Evolutionary conservation across 2,113 vertebrate genomes (phyloP).

Genomic region (Bambusicola thoracicus): DNA sequence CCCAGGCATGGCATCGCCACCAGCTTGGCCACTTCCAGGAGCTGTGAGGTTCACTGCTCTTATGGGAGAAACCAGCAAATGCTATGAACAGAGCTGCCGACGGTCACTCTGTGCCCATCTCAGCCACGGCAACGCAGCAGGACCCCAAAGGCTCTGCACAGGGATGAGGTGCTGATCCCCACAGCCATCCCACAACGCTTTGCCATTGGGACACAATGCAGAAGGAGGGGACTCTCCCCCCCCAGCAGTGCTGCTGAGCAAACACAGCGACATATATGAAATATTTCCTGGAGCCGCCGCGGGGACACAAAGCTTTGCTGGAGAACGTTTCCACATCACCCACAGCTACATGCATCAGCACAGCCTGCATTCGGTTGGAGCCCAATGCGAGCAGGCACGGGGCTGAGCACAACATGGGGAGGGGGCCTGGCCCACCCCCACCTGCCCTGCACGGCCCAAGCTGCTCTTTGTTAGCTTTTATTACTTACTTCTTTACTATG

Average conservation of each 20-base stretch:
- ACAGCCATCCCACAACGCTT: neutral
- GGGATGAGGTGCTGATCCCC: neutral
- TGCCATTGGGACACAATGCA: neutral
- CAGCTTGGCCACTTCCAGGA: neutral
- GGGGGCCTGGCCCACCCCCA: accelerated
- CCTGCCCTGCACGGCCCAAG: neutral
- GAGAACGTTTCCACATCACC: constrained; percentile 33
- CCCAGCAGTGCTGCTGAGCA: neutral
- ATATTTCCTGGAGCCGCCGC: neutral
- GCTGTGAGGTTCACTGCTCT: neutral
- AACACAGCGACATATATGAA: neutral
- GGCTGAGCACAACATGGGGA: accelerated
- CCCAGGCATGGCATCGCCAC: accelerated
- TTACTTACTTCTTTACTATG: neutral
- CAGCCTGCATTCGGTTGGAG: constrained; percentile 16
- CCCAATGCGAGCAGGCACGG: neutral
- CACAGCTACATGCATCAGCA: neutral
- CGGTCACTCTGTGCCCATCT: neutral
- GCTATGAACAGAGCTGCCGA: too few species aligned
- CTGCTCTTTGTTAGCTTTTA: neutral
- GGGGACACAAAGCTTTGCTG: neutral
- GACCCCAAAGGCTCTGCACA: neutral
- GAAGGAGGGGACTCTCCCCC: neutral
- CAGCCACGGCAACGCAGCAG: neutral
- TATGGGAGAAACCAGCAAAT: too few species aligned